A percentile compares a stretch with the other conserved stretches of the same genome.
Conservation (phyloP, 2,113 vertebrate species). For the Spea bombifrons region DNA sequence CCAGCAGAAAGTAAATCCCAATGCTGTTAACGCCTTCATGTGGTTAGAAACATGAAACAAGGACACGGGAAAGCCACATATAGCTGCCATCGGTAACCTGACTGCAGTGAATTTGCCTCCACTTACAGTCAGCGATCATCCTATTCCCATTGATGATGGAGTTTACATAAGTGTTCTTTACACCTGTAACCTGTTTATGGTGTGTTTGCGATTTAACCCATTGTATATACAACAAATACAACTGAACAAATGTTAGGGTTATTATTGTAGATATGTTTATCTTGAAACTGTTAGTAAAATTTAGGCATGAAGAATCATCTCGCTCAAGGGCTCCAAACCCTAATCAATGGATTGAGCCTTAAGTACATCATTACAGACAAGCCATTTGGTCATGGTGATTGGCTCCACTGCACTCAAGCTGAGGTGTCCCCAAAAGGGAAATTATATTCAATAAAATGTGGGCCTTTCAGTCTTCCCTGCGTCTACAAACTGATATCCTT, state of each 20-base stretch:
- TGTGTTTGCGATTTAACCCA: neutral
- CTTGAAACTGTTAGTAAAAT: no score
- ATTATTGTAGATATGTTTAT: neutral
- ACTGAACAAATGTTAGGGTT: neutral
- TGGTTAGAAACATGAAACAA: neutral
- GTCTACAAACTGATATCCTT: no score
- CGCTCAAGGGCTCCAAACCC: no score
- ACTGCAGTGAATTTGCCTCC: conserved; percentile 44
- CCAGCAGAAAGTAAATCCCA: conserved; percentile 83
- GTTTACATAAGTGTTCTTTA: conserved; percentile 47
- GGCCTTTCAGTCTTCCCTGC: no score
- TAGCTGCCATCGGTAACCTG: conserved; percentile 35
- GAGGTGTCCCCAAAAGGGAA: no score
- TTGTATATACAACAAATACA: neutral
- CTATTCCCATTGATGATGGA: conserved; percentile 30
- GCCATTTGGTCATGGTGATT: no score
- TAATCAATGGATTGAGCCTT: no score
- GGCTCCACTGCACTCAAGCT: no score
- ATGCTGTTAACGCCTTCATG: conserved; percentile 76
- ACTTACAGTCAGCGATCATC: conserved; percentile 47
- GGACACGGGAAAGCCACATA: conserved; percentile 32
- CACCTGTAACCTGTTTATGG: neutral
- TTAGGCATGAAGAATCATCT: no score
- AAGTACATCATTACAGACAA: no score
- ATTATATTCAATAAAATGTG: no score